Conservation (phyloP, 2,888 invertebrate genomes). For the Tolmerus cingulatus region DNA sequence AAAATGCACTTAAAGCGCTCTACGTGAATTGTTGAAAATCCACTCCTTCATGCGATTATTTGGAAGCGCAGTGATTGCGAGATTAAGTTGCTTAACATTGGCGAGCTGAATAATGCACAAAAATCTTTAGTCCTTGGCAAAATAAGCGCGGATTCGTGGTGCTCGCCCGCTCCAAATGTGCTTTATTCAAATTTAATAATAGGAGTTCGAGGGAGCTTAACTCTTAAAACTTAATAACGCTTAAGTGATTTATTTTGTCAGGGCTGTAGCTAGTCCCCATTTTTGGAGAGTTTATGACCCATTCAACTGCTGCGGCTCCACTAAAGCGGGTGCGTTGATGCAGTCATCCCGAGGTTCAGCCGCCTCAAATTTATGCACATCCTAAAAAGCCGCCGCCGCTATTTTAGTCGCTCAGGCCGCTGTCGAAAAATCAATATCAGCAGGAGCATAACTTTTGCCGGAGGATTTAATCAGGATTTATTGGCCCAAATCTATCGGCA, state of each 20-base stretch:
- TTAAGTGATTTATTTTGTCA: neutral
- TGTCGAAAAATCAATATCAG: neutral
- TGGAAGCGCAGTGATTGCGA: neutral
- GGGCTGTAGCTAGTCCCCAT: neutral
- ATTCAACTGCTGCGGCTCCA: neutral
- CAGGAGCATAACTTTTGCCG: neutral
- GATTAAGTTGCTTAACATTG: neutral
- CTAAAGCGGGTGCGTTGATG: neutral
- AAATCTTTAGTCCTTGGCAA: neutral
- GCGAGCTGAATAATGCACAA: neutral
- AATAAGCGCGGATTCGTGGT: too few species aligned
- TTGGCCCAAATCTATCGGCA: neutral
- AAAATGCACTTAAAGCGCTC: neutral
- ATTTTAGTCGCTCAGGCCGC: neutral
- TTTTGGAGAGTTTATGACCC: neutral
- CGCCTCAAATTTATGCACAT: constrained; percentile 12
- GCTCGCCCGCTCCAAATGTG: neutral
- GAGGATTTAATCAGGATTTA: neutral
- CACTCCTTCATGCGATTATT: neutral
- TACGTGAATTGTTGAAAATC: neutral
- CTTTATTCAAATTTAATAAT: constrained; percentile 4
- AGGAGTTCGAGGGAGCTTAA: neutral
- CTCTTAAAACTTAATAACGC: neutral
- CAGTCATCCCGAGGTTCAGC: neutral
- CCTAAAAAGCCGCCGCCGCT: neutral